A percentile compares a stretch with the other conserved stretches of the same genome.
These are phyloP conservation scores for Homalodisca vitripennis DNA, from an alignment of 1,140 invertebrate genomes.

Conservation along the genomic window DNA sequence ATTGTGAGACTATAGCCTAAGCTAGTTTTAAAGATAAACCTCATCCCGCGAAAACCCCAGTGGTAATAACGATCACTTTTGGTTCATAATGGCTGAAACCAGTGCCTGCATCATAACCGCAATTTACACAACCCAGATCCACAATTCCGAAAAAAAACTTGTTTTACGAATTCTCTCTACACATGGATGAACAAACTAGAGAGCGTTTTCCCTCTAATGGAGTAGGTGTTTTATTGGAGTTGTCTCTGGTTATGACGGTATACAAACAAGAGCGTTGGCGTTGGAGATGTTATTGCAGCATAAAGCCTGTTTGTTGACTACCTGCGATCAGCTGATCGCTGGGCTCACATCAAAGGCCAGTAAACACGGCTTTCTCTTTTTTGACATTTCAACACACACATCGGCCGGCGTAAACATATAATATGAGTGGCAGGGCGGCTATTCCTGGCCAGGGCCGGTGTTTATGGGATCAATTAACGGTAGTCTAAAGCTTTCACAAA, in stretches of 20 bases:
- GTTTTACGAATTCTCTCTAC: too few relatives aligned
- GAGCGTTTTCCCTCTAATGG: neutral
- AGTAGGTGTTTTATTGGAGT: neutral
- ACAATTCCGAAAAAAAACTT: too few relatives aligned
- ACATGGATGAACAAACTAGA: too few relatives aligned
- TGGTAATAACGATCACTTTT: too few relatives aligned
- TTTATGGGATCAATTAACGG: neutral
- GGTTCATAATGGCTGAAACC: too few relatives aligned
- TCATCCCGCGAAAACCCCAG: too few relatives aligned
- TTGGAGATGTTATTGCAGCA: neutral
- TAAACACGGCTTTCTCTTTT: constrained; percentile 15
- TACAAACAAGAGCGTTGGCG: neutral
- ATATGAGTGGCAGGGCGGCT: constrained; percentile 19
- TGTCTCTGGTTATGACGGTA: constrained; percentile 8
- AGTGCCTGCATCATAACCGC: too few relatives aligned
- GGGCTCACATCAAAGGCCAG: neutral
- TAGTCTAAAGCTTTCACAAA: neutral
- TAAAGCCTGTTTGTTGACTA: constrained; percentile 4
- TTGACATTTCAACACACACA: constrained; percentile 22
- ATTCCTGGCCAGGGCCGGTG: neutral
- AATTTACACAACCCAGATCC: too few relatives aligned
- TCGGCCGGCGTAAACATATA: neutral
- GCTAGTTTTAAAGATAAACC: too few relatives aligned
- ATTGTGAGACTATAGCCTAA: too few relatives aligned
- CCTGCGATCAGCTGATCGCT: neutral